Conservation (phyloP, 2,113 vertebrate species). For the Furnarius figulus region DNA sequence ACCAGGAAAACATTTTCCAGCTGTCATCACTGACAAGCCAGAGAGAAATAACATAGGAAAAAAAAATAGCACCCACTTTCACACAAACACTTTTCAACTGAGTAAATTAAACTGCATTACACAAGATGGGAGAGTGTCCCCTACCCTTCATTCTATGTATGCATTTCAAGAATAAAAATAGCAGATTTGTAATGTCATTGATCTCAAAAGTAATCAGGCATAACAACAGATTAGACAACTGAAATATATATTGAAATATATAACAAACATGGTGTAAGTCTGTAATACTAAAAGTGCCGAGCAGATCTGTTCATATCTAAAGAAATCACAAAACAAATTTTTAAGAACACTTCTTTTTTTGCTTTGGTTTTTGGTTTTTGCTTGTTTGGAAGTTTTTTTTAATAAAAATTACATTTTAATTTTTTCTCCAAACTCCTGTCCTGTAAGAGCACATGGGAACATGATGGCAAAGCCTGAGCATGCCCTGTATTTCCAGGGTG, state of each 20-base stretch:
- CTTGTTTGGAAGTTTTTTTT: neutral
- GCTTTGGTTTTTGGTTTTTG: accelerated
- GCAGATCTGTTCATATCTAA: neutral
- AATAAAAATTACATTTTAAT: neutral
- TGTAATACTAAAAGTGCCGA: neutral
- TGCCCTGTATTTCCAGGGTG: neutral
- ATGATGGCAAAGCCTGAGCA: neutral
- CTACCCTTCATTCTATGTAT: neutral
- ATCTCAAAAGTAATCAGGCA: neutral
- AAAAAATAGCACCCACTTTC: neutral
- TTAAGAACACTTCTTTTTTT: neutral
- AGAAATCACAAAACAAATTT: neutral
- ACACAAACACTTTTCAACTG: neutral
- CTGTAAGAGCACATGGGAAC: neutral
- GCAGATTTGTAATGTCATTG: neutral
- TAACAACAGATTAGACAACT: neutral
- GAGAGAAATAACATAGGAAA: neutral
- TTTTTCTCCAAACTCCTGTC: neutral
- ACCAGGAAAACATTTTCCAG: neutral
- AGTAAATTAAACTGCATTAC: neutral
- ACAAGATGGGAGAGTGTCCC: neutral
- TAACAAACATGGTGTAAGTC: neutral
- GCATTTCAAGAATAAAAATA: neutral
- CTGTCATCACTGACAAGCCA: neutral
- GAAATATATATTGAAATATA: neutral